Base-by-base conservation (phyloP, 1,140 invertebrate species). In the Drosophila nasuta region DNA sequence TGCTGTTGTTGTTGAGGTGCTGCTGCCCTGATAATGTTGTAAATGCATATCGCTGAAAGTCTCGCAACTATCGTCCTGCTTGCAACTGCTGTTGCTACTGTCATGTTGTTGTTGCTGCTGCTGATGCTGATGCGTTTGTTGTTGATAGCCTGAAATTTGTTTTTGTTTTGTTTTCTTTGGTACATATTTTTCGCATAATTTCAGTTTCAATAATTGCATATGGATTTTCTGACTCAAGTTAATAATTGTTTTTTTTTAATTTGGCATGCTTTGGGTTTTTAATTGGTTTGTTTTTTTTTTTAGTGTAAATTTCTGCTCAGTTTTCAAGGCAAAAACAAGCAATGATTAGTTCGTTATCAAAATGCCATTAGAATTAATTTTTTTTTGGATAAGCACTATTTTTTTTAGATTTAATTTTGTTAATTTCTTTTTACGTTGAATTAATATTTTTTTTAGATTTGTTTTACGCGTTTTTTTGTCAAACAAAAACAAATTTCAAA, bases 401-500 rank as follows among this genome's bases (percentile, higher is more conserved):
- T 71, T 62, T 74, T 76, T 57, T 46, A 71, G 3, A 69, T 73
- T 72, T 49, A 86, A 87, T 81, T 81, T 66, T 67, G 73, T 81
- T 77, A 71, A 82, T 80, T 66, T 67, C 41, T 48, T 13, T 49
- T 51, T 20, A 30, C 28, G 13, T 75, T 35, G 66, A 81, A 88
- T 79, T 81, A 67, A 78, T 38, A 13, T 7, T 72, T 66, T 69
- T 52, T 54, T 51, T 59, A 20, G 15, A 51, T 65, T 75, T 79
- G 70, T 82, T 62, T 72, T 64, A 48, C 48, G 45, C 67, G 43
- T 57, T 59, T 28, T 46, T 59, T 28, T 54, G 35, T 88, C 72
- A 88, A 88, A 88, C 85, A 88, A 88, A 89, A 88, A 88, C 85
- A 88, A 88, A 88, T 88, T 88, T 88, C 83, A 90, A 88, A 88